These are phyloP conservation scores for Nematostella vectensis DNA, from an alignment of 92 coral and sea anemone genomes.

Conservation along the genomic window DNA sequence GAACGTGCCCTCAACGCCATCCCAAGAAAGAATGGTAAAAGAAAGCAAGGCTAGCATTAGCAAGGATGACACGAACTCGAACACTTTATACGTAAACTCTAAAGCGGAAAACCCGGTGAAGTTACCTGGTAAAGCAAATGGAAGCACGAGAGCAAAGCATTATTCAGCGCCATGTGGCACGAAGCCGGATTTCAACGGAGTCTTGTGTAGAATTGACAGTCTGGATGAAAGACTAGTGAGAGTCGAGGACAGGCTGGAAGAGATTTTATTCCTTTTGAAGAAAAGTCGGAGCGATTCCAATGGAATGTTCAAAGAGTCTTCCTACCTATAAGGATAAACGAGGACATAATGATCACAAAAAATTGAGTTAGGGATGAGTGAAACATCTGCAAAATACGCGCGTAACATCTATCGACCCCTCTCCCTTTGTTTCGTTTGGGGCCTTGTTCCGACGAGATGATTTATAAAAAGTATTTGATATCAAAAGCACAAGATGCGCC, in stretches of 20 bases:
- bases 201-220: constrained; percentile 16
- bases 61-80: neutral
- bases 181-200: constrained; percentile 4
- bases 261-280: constrained; percentile 11
- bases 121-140: constrained; percentile 6
- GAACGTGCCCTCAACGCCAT: constrained; percentile 4
- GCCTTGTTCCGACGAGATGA: no score
- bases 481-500: no score
- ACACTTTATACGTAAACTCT: neutral
- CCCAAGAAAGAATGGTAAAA: neutral
- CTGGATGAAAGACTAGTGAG: constrained; percentile 14
- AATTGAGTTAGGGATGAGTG: no score
- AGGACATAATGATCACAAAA: no score
- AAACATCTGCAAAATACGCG: no score
- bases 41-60: neutral
- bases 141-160: constrained; percentile 5
- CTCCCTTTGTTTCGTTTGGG: no score
- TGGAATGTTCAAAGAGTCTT: neutral
- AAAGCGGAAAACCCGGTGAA: constrained; percentile 3
- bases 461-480: no score
- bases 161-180: neutral
- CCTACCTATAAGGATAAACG: neutral
- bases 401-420: no score
- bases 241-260: constrained; percentile 15
- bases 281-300: neutral